These are phyloP conservation scores for Bothrops alternatus DNA, from an alignment of 2,797 vertebrate genomes.

Conservation along the genomic window DNA sequence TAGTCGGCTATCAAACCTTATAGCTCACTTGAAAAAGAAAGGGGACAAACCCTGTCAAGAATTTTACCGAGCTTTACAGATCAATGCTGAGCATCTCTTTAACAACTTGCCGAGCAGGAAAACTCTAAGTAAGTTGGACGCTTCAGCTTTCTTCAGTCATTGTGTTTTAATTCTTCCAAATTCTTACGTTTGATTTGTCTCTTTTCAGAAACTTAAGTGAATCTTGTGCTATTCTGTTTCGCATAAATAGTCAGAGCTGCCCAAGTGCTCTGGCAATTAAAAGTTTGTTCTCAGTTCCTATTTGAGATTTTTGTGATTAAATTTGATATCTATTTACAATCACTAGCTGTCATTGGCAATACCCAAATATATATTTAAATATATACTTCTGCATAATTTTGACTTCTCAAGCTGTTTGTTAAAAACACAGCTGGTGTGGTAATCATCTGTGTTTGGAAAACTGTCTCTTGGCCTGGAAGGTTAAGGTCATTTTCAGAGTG, in stretches of 20 bases:
- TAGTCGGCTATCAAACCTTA: conserved; percentile 81
- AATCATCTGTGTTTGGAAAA: background rate
- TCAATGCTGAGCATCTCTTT: conserved; percentile 89
- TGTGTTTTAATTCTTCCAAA: background rate
- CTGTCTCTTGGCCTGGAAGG: no score
- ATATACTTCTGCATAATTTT: background rate
- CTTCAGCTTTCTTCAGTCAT: background rate
- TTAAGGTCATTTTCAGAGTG: background rate
- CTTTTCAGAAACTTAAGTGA: conserved; percentile 1
- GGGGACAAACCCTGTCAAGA: conserved; percentile 90
- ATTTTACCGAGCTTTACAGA: conserved; percentile 91
- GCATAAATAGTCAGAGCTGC: background rate
- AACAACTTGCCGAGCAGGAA: conserved; percentile 86
- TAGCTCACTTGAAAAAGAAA: conserved; percentile 83
- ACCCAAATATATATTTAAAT: background rate
- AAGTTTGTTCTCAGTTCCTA: background rate
- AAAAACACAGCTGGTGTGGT: background rate
- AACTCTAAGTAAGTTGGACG: conserved; percentile 72
- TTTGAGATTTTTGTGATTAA: background rate
- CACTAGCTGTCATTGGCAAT: background rate
- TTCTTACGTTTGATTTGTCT: background rate
- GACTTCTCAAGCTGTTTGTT: background rate
- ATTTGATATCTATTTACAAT: background rate
- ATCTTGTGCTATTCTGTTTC: background rate
- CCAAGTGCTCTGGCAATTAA: background rate